These are phyloP conservation scores for Macrotus californicus DNA, from an alignment of 2,113 vertebrate species.

Conservation along the genomic window DNA sequence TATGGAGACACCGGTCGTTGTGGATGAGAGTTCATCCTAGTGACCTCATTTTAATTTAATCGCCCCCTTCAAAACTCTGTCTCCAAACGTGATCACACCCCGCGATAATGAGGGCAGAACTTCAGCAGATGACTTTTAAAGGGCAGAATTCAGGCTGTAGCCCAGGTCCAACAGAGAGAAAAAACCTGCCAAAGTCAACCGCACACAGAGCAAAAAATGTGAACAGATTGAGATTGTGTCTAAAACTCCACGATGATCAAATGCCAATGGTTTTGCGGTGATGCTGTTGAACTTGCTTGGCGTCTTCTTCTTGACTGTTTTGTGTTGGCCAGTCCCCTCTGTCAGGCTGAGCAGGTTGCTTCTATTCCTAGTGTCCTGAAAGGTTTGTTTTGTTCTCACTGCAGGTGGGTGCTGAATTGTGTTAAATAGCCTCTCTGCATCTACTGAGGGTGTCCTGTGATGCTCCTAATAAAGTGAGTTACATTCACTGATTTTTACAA, in stretches of 20 bases:
- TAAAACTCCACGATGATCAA: too few species aligned
- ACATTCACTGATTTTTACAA: neutral
- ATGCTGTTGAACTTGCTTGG: neutral
- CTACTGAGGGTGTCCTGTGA: neutral
- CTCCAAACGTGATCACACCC: neutral
- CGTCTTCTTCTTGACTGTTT: neutral
- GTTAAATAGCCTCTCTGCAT: neutral
- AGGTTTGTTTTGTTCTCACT: neutral
- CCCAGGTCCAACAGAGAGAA: neutral
- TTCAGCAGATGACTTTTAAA: neutral
- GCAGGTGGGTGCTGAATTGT: neutral
- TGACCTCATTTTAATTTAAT: neutral
- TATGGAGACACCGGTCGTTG: neutral
- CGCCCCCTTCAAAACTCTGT: neutral
- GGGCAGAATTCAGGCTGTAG: neutral
- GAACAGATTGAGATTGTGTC: neutral
- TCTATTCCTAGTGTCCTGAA: accelerated
- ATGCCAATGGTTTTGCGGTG: neutral
- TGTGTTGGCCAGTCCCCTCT: neutral
- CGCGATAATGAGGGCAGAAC: too few species aligned
- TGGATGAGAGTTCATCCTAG: neutral
- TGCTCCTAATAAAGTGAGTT: neutral
- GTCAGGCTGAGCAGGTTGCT: too few species aligned
- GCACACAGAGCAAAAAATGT: neutral
- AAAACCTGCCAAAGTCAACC: neutral